These are phyloP conservation scores for Rhegmatorhina hoffmannsi DNA, from an alignment of 2,113 vertebrate species.

Conservation along the genomic window DNA sequence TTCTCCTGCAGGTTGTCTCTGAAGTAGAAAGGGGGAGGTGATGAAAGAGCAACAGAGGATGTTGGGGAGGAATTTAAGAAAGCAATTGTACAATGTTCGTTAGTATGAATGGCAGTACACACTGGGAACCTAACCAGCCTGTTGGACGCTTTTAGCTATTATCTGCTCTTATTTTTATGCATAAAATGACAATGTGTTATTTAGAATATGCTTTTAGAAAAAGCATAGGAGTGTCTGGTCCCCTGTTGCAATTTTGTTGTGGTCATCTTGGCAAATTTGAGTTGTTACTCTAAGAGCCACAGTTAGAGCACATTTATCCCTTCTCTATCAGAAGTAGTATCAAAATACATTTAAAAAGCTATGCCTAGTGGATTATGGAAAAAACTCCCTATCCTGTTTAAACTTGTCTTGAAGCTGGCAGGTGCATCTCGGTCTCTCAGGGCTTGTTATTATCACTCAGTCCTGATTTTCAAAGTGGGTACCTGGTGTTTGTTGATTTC, in stretches of 20 bases:
- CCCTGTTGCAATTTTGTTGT: neutral
- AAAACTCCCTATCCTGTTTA: neutral
- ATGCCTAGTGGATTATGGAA: neutral
- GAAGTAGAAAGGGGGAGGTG: neutral
- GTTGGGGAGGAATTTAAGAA: neutral
- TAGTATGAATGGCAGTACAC: neutral
- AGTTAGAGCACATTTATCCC: neutral
- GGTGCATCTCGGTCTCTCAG: neutral
- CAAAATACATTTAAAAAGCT: neutral
- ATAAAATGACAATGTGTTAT: neutral
- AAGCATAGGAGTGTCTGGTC: neutral
- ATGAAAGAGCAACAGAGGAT: neutral
- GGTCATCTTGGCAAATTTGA: neutral
- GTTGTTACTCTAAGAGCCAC: neutral
- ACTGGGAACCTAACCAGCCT: neutral
- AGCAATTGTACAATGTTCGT: accelerated
- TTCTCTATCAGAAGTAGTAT: neutral
- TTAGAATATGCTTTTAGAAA: neutral
- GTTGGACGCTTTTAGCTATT: neutral
- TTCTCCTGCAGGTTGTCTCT: neutral
- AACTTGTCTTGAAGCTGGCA: neutral
- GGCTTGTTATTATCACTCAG: neutral
- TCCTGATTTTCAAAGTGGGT: neutral
- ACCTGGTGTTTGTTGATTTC: neutral
- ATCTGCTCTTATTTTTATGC: neutral